A percentile compares a stretch with the other conserved stretches of the same genome.
These are phyloP conservation scores for Pentalonia nigronervosa DNA, from an alignment of 1,140 invertebrate species.

Conservation along the genomic window DNA sequence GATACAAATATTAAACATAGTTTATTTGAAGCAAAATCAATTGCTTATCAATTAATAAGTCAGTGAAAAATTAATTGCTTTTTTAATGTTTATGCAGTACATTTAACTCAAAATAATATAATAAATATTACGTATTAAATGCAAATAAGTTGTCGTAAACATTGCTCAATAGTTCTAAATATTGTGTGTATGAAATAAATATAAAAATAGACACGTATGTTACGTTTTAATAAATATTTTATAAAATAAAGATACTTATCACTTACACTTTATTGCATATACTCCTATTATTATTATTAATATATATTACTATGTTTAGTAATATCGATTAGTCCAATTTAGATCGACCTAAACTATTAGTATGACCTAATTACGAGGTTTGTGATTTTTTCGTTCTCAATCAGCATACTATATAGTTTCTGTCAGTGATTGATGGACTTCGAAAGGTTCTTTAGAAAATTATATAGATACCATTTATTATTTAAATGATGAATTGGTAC, in stretches of 20 bases:
- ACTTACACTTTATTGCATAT: too few species aligned
- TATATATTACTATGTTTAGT: not conserved
- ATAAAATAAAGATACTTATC: too few species aligned
- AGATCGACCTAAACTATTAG: not conserved
- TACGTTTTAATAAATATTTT: too few species aligned
- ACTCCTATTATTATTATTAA: too few species aligned
- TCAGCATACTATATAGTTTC: not conserved
- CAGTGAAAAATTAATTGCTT: not conserved
- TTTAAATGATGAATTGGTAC: too few species aligned
- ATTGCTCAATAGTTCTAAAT: too few species aligned
- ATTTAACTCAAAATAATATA: not conserved
- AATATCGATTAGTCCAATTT: not conserved
- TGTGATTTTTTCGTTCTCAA: not conserved
- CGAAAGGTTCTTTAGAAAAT: not conserved
- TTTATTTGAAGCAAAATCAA: not conserved
- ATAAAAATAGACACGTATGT: too few species aligned
- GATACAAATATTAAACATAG: not conserved
- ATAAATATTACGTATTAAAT: not conserved
- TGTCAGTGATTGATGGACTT: not conserved
- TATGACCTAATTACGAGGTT: not conserved
- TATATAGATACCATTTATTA: too few species aligned
- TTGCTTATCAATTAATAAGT: not conserved
- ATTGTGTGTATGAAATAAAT: too few species aligned
- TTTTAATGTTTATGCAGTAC: not conserved
- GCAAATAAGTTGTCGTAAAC: not conserved